Percentiles rank a stretch among this genome's conserved stretches.
Evolutionary conservation across 2,888 invertebrate species (phyloP).

Genomic region (Criorhina ranunculi): DNA sequence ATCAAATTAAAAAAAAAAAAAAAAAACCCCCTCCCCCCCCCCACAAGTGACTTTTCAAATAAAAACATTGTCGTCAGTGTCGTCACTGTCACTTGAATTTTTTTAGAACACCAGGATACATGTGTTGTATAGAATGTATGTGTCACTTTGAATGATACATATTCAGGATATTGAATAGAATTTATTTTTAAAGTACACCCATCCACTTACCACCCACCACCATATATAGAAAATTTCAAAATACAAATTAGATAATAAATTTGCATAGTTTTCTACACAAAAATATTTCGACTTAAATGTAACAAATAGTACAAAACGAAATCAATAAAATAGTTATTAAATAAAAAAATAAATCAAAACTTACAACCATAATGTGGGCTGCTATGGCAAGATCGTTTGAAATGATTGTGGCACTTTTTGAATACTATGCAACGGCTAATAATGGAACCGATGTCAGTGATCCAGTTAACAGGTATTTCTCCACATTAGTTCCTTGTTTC

Average conservation of each 20-base stretch:
- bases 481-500: background rate
- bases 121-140: background rate
- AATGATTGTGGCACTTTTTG: slow-evolving; percentile 92
- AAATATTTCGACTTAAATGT: slow-evolving; percentile 33
- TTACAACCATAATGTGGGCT: slow-evolving; percentile 88
- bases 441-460: slow-evolving; percentile 81
- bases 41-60: no score
- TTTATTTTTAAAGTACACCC: background rate
- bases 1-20: background rate
- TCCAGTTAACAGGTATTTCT: slow-evolving; percentile 77
- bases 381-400: slow-evolving; percentile 92
- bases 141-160: background rate
- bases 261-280: slow-evolving; percentile 25
- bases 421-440: slow-evolving; percentile 90
- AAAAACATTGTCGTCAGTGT: no score
- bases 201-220: background rate
- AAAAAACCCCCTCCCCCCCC: no score
- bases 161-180: slow-evolving; percentile 13
- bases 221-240: no score
- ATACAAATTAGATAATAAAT: no score
- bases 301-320: slow-evolving; percentile 63
- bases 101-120: slow-evolving; percentile 8
- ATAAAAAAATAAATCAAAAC: slow-evolving; percentile 33
- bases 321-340: slow-evolving; percentile 49
- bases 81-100: no score